Evolutionary conservation across 2,113 vertebrate genomes (phyloP), one percentile per base, ranked within the genome.

Genomic region (Egretta garzetta): DNA sequence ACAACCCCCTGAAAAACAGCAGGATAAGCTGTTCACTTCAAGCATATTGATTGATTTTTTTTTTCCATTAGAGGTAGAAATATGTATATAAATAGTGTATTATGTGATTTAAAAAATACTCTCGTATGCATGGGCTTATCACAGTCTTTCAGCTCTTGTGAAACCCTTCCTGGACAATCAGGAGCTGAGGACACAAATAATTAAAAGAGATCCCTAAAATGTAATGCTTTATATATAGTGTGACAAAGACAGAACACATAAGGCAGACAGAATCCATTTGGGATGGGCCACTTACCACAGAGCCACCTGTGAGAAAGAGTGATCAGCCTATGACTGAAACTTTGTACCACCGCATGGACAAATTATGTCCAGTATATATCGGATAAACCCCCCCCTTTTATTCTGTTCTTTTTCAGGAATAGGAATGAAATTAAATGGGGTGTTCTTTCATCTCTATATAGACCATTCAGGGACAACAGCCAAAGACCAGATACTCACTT

Each of bases 41-140:
- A 85, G 37, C 6, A 37, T 0, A 1, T 0, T 23, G 33, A 13
- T 10, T 16, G 39, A 39, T 49, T 49, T 58, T 39, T 86, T n/a
- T 83, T 67, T 55, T 30, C 39, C 3, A 43, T 70, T 55, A 63
- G 24, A 84, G 14, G 45, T 35, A 84, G 32, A 80, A 93, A 49
- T 45, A 79, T 1, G 3, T 80, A 68, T 21, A 53, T 20, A 50
- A 63, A 52, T 52, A 66, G 64, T 24, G 52, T 10, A 71, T 41
- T 45, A 60, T 3, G 4, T 53, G 15, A 62, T 91, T 79, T 58
- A 4, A 33, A 79, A 82, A 74, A 49, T 67, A 71, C 7, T 71
- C 4, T 56, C 20, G 43, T 14, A 58, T 9, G 41, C 30, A 67
- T 18, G 26, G 53, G 10, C 35, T 76, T 80, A 67, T n/a, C 47